Evolutionary conservation across 2,113 vertebrate genomes (phyloP), one percentile per base, ranked within the genome.

Genomic region (Bujurquina vittata): DNA sequence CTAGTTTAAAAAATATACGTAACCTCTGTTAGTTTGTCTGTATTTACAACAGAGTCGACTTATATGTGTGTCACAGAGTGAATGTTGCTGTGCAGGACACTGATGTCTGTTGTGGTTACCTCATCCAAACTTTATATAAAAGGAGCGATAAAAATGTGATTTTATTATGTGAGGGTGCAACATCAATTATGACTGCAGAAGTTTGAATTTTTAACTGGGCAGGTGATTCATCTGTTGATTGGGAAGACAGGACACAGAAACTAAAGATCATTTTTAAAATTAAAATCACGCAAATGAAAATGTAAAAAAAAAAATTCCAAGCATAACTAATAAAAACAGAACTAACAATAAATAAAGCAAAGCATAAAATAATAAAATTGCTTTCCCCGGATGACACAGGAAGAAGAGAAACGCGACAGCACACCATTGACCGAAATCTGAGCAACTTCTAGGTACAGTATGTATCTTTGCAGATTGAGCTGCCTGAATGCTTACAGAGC

Each of bases 401-500:
- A 69, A 52, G 5, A 1, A 29, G 65, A 69, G 17, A 20, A 52
- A 69, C 20, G 43, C 3, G 10, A 52, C 43, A 46, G 17, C 26
- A 72, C 43, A n/a, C 12, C 17, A 72, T 12, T 10, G 43, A 43
- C 26, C 65, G 52, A 72, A 52, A 72, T 52, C 43, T 31, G 65
- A 72, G 20, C 65, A 52, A 72, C 43, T 17, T 58, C 46, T 14
- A 57, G 59, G 59, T 35, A n/a, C n/a, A n/a, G n/a, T n/a, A 40
- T 84, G 54, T 59, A 58, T 22, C 10, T 15, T 57, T 61, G 8
- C 40, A 26, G 20, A 79, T 15, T 67, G 67, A 85, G 52, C 69
- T 76, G 75, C 57, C 54, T 65, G 46, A 67, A 35, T 79, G 59
- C 55, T 55, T 40, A 7, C 43, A 59, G 12, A 79, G 49, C 61